Evolutionary conservation across 2,113 vertebrate genomes (phyloP), one percentile per base, ranked within the genome.

Genomic region (Saccopteryx bilineata): DNA sequence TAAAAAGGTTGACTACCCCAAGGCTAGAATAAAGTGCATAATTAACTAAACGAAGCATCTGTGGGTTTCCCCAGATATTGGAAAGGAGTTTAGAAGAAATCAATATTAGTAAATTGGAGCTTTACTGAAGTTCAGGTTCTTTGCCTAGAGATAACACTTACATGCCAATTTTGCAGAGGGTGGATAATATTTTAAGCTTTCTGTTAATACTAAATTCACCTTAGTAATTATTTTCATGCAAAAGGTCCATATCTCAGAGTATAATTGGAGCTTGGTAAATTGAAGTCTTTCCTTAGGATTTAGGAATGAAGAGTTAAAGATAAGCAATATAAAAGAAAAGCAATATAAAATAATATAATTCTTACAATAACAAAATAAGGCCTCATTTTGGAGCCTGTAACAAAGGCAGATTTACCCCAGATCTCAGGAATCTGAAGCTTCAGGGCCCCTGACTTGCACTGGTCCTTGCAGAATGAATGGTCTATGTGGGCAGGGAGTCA

Each of bases 1-100:
- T 39, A 39, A 39, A 39, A 39, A 39, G 39, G 39, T 39, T 39
- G 39, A 39, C 39, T 39, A 39, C 39, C 39, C 39, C 39, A 3
- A 39, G 13, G 84, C 56, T 60, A 65, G 71, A 91, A 83, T 87
- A 90, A 84, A 81, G 31, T 71, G 71, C 11, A 48, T 90, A 87
- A 90, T 87, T 72, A 86, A 90, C 87, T 93, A 93, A 93, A 50
- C 39, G 60, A 89, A 92, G 15, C 88, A 85, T 26, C 74, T 94
- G 60, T 91, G 31, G 56, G 31, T 79, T 87, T 93, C 48, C 63
- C 52, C 46, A 79, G 78, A 79, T 95, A 86, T 82, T 68, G 83
- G 75, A 76, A 61, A 24, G 63, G 72, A 80, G 24, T 58, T 72
- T 61, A 65, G 68, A 92, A 94, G 56, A 96, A 96, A 93, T 97